Percentiles rank a stretch among this genome's conserved stretches.
These are phyloP conservation scores for Thalassoma bifasciatum DNA, from an alignment of 2,113 vertebrate species.

Conservation along the genomic window DNA sequence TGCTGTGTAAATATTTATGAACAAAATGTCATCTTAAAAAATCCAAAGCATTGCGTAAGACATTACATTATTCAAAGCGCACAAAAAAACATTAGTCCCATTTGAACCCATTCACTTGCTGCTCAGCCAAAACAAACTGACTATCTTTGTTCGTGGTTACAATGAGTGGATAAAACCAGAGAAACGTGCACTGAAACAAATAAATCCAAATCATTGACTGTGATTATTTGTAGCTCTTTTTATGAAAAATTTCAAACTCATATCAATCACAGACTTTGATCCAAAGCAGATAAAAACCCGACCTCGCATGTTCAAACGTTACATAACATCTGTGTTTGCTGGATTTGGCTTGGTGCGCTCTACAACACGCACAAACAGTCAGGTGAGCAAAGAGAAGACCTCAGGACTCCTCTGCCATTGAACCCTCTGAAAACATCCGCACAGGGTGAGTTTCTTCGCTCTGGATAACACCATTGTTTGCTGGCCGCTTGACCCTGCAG, in stretches of 20 bases:
- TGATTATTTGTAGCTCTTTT: not conserved
- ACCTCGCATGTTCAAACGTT: constrained; percentile 22
- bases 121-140: constrained; percentile 2
- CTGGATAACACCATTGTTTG: constrained; percentile 61
- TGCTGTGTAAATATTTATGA: constrained; percentile 68
- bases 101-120: constrained; percentile 35
- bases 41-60: constrained; percentile 59
- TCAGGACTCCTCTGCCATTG: not conserved
- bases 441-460: constrained; percentile 52
- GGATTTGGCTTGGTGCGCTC: not conserved
- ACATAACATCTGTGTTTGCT: constrained; percentile 14
- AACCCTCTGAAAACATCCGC: constrained; percentile 33
- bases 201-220: not conserved
- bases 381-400: constrained; percentile 39
- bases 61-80: constrained; percentile 67
- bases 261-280: not conserved
- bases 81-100: constrained; percentile 37
- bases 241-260: not conserved
- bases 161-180: not conserved
- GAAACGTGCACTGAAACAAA: not conserved
- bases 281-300: not conserved
- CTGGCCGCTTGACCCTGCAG: constrained; percentile 49
- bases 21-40: constrained; percentile 62
- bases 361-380: constrained; percentile 34
- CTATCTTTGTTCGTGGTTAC: constrained; percentile 5